Conservation (phyloP, 2,888 invertebrate genomes). For the Lasioglossum zephyrum region DNA sequence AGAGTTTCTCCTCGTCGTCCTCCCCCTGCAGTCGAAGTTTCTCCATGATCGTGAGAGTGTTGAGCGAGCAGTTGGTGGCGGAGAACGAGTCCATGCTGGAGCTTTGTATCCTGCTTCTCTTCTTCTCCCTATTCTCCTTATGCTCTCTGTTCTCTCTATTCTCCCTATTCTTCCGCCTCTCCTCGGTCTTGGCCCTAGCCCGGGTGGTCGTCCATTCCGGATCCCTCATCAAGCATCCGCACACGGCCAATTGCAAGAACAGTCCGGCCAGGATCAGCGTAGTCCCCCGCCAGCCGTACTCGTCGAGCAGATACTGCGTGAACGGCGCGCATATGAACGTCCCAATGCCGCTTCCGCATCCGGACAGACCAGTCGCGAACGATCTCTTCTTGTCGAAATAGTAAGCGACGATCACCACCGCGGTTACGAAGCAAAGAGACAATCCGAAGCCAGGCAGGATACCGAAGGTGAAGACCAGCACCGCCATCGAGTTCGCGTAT, state of each 20-base stretch:
- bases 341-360: slow-evolving; percentile 95
- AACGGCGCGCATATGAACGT: slow-evolving; percentile 94
- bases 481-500: slow-evolving; percentile 90
- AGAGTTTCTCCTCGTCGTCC: slow-evolving; percentile 85
- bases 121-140: slow-evolving; percentile 85
- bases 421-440: slow-evolving; percentile 94
- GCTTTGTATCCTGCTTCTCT: slow-evolving; percentile 86
- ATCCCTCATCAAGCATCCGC: slow-evolving; percentile 93
- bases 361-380: slow-evolving; percentile 93
- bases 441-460: slow-evolving; percentile 93
- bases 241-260: slow-evolving; percentile 92
- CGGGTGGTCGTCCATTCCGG: slow-evolving; percentile 88
- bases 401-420: slow-evolving; percentile 95
- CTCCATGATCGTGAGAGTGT: slow-evolving; percentile 85
- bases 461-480: slow-evolving; percentile 93
- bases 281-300: slow-evolving; percentile 94
- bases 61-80: slow-evolving; percentile 88
- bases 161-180: slow-evolving; percentile 87
- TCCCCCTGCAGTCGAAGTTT: slow-evolving; percentile 76
- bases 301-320: slow-evolving; percentile 89
- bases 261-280: slow-evolving; percentile 92
- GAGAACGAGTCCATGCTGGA: slow-evolving; percentile 90
- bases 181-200: slow-evolving; percentile 87
- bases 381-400: slow-evolving; percentile 94
- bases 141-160: slow-evolving; percentile 63